Percentiles rank a stretch among this genome's conserved stretches.
Evolutionary conservation across 2,113 vertebrate genomes (phyloP).

Genomic region (Polyodon spathula): DNA sequence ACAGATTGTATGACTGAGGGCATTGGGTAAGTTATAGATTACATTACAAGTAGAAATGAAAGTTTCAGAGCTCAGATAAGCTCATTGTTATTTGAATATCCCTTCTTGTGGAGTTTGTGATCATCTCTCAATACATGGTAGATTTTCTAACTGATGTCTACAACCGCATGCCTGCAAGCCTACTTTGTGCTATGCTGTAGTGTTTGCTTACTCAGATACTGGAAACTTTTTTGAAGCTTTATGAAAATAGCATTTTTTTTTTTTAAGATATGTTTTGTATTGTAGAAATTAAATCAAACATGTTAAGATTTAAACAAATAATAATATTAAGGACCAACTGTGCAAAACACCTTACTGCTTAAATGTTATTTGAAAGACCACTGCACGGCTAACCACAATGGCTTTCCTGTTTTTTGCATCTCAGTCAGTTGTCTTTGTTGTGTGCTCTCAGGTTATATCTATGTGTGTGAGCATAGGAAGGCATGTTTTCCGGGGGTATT

Average conservation of each 20-base stretch:
- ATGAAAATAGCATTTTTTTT: background rate
- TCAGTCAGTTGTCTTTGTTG: background rate
- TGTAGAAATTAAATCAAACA: background rate
- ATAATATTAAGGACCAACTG: constrained; percentile 25
- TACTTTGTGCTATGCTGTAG: too few relatives aligned
- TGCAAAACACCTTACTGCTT: constrained; percentile 14
- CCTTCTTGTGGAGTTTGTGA: too few relatives aligned
- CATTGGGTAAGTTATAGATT: too few relatives aligned
- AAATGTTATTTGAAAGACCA: background rate
- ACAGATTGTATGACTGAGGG: too few relatives aligned
- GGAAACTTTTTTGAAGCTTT: too few relatives aligned
- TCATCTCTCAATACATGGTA: too few relatives aligned
- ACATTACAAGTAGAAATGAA: too few relatives aligned
- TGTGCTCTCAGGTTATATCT: background rate
- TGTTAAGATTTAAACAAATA: background rate
- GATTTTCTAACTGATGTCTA: too few relatives aligned
- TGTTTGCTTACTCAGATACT: too few relatives aligned
- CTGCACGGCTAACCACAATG: constrained; percentile 4
- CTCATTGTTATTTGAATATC: too few relatives aligned
- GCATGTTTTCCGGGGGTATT: background rate
- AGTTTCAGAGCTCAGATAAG: too few relatives aligned
- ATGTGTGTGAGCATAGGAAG: background rate
- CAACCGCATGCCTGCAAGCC: too few relatives aligned
- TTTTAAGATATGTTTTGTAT: background rate
- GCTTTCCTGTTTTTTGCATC: constrained; percentile 2